These are phyloP conservation scores for Brachypodius melanocephalos DNA, from an alignment of 2,113 vertebrate species.

Conservation along the genomic window DNA sequence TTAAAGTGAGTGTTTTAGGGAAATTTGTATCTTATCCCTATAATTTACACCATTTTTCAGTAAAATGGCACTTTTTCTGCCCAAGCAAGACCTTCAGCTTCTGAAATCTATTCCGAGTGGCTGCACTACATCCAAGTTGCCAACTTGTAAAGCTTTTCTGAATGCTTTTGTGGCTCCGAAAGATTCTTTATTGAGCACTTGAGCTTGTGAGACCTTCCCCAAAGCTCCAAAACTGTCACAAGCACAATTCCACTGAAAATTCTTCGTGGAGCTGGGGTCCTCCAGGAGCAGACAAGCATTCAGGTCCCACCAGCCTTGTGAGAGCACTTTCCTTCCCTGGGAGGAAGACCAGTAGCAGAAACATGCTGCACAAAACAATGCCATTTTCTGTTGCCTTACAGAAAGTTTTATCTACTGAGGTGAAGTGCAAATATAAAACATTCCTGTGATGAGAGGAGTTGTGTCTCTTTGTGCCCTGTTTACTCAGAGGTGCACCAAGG, in stretches of 20 bases:
- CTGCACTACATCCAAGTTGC: neutral
- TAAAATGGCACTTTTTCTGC: neutral
- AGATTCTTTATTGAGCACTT: slow-evolving; percentile 12
- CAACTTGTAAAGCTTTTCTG: slow-evolving; percentile 6
- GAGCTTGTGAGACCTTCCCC: neutral
- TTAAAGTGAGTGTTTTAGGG: neutral
- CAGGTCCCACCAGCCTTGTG: neutral
- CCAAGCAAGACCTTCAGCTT: neutral
- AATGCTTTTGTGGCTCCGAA: neutral
- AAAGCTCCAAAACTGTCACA: neutral
- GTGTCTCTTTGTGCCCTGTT: neutral
- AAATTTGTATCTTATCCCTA: neutral
- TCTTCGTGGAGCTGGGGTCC: neutral
- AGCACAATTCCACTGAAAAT: neutral
- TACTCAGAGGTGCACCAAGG: neutral
- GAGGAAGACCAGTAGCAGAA: neutral
- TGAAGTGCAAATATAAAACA: neutral
- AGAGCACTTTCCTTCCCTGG: neutral
- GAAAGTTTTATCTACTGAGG: neutral
- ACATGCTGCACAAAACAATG: neutral
- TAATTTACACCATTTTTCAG: neutral
- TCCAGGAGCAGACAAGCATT: neutral
- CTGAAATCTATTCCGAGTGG: neutral
- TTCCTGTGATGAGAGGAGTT: neutral
- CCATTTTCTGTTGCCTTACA: rapidly evolving